Percentiles rank a stretch among this genome's conserved stretches.
Evolutionary conservation across 2,113 vertebrate genomes (phyloP).

Genomic region (Hypocryptadius cinnamomeus): DNA sequence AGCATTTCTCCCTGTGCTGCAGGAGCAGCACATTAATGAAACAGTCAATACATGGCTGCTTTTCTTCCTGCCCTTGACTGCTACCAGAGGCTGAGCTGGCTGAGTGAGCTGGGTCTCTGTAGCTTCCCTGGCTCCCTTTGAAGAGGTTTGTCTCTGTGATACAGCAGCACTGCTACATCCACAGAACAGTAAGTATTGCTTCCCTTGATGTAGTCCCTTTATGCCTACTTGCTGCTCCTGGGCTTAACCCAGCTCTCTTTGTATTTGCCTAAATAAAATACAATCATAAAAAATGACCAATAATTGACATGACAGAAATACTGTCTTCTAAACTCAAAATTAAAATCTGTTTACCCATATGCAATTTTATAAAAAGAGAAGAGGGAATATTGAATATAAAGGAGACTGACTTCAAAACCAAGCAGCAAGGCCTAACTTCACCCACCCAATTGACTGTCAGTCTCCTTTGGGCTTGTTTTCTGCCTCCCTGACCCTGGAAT

Average conservation of each 20-base stretch:
- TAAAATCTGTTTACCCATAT: neutral
- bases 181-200: neutral
- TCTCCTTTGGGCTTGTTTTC: neutral
- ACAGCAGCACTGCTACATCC: neutral
- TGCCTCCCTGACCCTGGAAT: neutral
- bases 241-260: neutral
- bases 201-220: neutral
- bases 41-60: constrained; percentile 34
- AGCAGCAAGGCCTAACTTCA: neutral
- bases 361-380: neutral
- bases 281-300: neutral
- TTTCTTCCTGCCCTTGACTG: constrained; percentile 59
- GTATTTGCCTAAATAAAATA: neutral
- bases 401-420: neutral
- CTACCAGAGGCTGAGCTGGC: constrained; percentile 70
- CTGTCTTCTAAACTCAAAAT: neutral
- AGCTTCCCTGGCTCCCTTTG: constrained; percentile 61
- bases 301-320: neutral
- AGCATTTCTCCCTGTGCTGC: neutral
- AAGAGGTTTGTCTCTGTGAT: constrained; percentile 67
- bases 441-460: neutral
- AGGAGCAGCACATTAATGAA: constrained; percentile 54
- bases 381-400: neutral
- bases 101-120: constrained; percentile 62
- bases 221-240: neutral